Evolutionary conservation across 2,888 invertebrate species (phyloP), one percentile per base, ranked within the genome.

Genomic region (Philaethria dido): DNA sequence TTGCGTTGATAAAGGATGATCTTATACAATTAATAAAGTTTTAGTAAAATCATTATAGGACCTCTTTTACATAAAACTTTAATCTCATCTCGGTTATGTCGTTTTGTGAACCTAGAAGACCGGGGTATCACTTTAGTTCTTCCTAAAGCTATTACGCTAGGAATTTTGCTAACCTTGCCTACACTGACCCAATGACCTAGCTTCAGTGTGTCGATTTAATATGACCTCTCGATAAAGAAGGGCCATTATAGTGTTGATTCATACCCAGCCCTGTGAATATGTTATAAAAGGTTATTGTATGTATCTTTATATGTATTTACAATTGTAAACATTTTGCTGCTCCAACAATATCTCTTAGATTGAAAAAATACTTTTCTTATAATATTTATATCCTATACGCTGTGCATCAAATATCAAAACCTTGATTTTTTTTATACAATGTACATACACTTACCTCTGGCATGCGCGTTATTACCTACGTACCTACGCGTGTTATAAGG

Each of bases 151-250:
- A 42, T 57, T 57, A 57, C n/a, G 20, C 4, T 42, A 42, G 22
- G 39, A 57, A 57, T 57, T 42, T 57, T 22, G 22, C 22, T 42
- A 50, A 61, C 69, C 69, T 69, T 62, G 52, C 2, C 20, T 42
- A 36, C 20, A 52, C 52, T 63, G 54, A 63, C 63, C 66, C 52
- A 64, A 20, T 66, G 42, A 66, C 66, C 63, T 63, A 48, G 66
- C 42, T 63, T 61, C 54, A 42, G 54, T 69, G 42, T 20, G 39
- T 33, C 39, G 44, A 69, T 69, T 62, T 20, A 52, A 54, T 16
- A 18, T 55, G 66, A 61, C 66, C 66, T 66, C 55, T 66, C 60
- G 63, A 66, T 69, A 22, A 54, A 63, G 61, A 63, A 33, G 62
- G 47, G 22, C 60, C 45, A 66, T 69, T 66, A 60, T 69, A 29